phyloP scores from a whole-genome alignment of 1,140 invertebrate genomes.

The Sarcophaga bullata region DNA sequence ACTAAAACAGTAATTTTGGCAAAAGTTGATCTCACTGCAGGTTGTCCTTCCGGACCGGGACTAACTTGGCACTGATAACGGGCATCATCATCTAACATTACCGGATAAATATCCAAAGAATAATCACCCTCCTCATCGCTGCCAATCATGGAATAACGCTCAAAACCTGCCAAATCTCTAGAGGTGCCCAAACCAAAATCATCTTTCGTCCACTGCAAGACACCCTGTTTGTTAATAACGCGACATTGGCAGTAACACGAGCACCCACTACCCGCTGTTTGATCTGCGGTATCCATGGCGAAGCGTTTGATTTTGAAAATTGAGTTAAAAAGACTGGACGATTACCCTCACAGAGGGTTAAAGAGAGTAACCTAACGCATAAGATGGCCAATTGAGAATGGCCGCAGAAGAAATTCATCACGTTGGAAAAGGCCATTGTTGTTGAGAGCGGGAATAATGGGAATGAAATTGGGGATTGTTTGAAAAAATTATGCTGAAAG shows the following conservation, averaged over 20 bases:
- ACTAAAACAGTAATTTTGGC: conserved; percentile 88
- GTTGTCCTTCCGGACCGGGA: conserved; percentile 67
- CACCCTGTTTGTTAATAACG: conserved; percentile 84
- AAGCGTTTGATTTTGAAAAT: conserved; percentile 80
- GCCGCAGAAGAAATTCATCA: not conserved
- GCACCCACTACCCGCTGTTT: conserved; percentile 86
- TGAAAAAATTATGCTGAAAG: not conserved
- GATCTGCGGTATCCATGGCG: conserved; percentile 88
- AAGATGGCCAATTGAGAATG: not conserved
- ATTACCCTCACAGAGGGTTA: not conserved
- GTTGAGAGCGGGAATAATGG: not conserved
- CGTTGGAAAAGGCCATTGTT: not conserved
- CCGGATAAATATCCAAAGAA: conserved; percentile 80
- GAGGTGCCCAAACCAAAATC: conserved; percentile 92
- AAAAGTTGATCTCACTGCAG: conserved; percentile 82
- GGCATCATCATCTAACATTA: conserved; percentile 90
- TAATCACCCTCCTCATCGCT: conserved; percentile 94
- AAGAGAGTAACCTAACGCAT: not conserved
- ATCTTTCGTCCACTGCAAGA: conserved; percentile 95
- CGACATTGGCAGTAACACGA: conserved; percentile 83
- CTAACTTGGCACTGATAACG: conserved; percentile 90
- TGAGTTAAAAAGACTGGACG: conserved; percentile 29
- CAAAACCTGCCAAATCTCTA: conserved; percentile 87
- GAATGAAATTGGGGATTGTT: not conserved
- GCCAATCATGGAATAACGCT: conserved; percentile 92